These are phyloP conservation scores for Lycocorax pyrrhopterus DNA, from an alignment of 2,113 vertebrate genomes.

Conservation along the genomic window DNA sequence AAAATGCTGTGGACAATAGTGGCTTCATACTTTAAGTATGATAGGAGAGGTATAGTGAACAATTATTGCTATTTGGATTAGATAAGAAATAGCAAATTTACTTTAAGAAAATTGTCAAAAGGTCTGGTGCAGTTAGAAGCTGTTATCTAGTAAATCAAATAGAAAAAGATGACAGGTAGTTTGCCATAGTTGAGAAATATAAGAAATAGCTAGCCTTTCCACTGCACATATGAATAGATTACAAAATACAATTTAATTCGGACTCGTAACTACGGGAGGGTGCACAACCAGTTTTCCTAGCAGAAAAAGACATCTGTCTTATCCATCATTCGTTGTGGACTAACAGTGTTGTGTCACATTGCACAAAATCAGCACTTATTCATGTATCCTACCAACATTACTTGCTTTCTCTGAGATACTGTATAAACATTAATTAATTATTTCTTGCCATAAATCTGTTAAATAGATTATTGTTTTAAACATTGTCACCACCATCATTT, in stretches of 20 bases:
- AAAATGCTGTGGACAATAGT: neutral
- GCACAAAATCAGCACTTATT: neutral
- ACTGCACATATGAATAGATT: neutral
- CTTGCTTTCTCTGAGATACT: neutral
- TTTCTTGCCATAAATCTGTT: neutral
- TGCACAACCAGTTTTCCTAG: neutral
- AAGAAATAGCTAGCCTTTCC: constrained; percentile 23
- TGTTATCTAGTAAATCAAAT: neutral
- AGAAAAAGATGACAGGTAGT: neutral
- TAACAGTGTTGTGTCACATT: neutral
- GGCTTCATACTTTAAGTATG: neutral
- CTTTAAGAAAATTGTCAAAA: neutral
- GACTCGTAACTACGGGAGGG: neutral
- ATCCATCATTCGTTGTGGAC: neutral
- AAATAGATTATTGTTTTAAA: neutral
- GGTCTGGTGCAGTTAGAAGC: neutral
- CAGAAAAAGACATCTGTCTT: constrained; percentile 2
- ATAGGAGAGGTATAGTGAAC: neutral
- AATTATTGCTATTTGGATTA: constrained; percentile 19
- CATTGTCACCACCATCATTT: neutral
- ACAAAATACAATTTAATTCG: constrained; percentile 16
- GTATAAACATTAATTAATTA: neutral
- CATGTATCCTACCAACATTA: neutral
- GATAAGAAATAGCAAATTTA: constrained; percentile 28
- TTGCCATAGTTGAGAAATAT: constrained; percentile 2